These are phyloP conservation scores for Chaetorhynchus papuensis DNA, from an alignment of 2,113 vertebrate species.

Conservation along the genomic window DNA sequence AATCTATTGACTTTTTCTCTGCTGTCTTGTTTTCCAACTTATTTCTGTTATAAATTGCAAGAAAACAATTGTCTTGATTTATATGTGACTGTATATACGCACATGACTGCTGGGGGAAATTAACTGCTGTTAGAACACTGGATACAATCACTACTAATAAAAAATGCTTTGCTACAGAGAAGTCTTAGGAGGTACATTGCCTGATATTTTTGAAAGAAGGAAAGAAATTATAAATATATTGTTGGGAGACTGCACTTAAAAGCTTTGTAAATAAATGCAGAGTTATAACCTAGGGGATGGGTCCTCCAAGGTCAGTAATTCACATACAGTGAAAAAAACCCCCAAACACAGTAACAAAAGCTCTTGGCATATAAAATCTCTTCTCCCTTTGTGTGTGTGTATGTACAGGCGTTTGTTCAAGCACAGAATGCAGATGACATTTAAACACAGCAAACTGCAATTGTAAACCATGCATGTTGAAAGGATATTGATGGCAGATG, in stretches of 20 bases:
- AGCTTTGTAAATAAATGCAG: background rate
- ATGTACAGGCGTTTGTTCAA: background rate
- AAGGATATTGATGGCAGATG: background rate
- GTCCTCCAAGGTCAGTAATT: background rate
- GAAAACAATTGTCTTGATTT: constrained; percentile 1
- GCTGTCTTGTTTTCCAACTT: background rate
- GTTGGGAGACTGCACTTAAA: background rate
- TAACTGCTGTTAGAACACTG: background rate
- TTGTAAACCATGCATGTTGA: background rate
- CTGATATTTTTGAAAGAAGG: background rate
- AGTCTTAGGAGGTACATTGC: background rate
- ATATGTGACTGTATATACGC: background rate
- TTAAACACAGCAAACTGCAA: background rate
- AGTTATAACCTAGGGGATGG: background rate
- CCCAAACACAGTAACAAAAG: accelerated
- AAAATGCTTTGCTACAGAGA: background rate
- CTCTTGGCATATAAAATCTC: background rate
- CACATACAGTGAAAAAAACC: accelerated
- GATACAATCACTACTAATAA: background rate
- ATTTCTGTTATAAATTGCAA: background rate
- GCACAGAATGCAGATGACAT: background rate
- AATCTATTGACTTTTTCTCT: background rate
- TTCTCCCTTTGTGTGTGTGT: background rate
- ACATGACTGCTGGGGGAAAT: background rate
- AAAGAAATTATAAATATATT: background rate